phyloP scores from a whole-genome alignment of 2,888 invertebrate species.

The Oithona nana region DNA sequence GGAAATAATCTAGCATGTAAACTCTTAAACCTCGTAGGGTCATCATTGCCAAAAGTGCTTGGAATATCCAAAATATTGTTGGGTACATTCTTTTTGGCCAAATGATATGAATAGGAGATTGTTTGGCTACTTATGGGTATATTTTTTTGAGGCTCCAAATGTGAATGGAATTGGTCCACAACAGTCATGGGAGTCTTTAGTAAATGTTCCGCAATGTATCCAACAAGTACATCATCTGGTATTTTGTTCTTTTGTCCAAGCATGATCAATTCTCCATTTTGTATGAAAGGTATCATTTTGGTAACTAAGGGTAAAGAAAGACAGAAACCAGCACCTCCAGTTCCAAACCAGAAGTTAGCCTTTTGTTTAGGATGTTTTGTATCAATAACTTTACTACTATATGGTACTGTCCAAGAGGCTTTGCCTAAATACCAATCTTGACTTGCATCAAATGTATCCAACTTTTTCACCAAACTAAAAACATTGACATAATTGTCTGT shows the following conservation, averaged over 20 bases:
- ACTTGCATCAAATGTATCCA: constrained; percentile 64
- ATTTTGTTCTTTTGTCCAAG: constrained; percentile 76
- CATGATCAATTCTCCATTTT: constrained; percentile 81
- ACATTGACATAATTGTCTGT: constrained; percentile 97
- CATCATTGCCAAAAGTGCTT: too few relatives aligned
- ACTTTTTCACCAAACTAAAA: constrained; percentile 53
- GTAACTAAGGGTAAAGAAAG: constrained; percentile 75
- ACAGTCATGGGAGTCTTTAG: constrained; percentile 65
- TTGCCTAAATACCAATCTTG: constrained; percentile 91
- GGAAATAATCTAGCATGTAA: too few relatives aligned
- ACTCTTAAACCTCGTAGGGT: too few relatives aligned
- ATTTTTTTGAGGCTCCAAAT: constrained; percentile 68
- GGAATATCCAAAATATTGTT: too few relatives aligned
- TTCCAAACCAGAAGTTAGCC: constrained; percentile 92
- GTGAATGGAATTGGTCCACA: constrained; percentile 79
- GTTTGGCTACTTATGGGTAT: too few relatives aligned
- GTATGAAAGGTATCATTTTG: constrained; percentile 83
- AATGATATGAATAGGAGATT: too few relatives aligned
- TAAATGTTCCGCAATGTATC: constrained; percentile 76
- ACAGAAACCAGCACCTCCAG: constrained; percentile 95
- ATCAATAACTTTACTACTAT: too few relatives aligned
- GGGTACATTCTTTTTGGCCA: too few relatives aligned
- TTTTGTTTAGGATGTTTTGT: too few relatives aligned
- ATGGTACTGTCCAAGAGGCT: constrained; percentile 70
- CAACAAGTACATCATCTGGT: constrained; percentile 94